Evolutionary conservation across 2,797 vertebrate species (phyloP).

Genomic region (Bradypodion pumilum): DNA sequence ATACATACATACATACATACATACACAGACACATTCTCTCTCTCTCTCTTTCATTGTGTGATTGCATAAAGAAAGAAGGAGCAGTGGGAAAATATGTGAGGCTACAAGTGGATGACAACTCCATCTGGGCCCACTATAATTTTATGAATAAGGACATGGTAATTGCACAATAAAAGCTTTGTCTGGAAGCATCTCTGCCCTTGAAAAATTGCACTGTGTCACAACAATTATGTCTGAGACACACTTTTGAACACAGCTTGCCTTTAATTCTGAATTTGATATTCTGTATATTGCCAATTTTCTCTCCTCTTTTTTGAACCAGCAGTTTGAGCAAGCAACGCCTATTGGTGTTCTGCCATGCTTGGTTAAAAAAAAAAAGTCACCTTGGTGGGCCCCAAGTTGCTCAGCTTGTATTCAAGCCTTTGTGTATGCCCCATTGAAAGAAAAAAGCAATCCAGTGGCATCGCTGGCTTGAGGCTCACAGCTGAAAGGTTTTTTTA

Average conservation of each 20-base stretch:
- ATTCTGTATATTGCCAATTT: neutral
- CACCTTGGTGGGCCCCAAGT: neutral
- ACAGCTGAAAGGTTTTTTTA: constrained; percentile 2
- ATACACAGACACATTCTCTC: too few relatives aligned
- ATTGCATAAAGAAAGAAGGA: neutral
- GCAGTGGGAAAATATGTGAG: neutral
- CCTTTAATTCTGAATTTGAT: neutral
- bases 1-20: too few relatives aligned
- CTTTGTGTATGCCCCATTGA: neutral
- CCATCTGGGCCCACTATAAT: too few relatives aligned
- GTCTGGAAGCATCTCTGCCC: neutral
- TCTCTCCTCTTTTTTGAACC: neutral
- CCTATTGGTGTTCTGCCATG: neutral
- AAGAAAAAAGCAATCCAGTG: neutral
- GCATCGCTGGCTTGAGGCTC: neutral
- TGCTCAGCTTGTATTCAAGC: neutral
- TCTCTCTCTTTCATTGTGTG: too few relatives aligned
- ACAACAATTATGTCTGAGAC: neutral
- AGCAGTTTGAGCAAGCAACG: neutral
- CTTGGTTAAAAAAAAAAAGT: too few relatives aligned
- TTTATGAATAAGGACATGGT: neutral
- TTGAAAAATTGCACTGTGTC: rapidly evolving
- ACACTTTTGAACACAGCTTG: neutral
- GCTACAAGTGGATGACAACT: neutral
- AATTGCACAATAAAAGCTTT: neutral